A percentile compares a stretch with the other conserved stretches of the same genome.
These are phyloP conservation scores for Varroa destructor DNA, from an alignment of 1,140 invertebrate species.

Conservation along the genomic window DNA sequence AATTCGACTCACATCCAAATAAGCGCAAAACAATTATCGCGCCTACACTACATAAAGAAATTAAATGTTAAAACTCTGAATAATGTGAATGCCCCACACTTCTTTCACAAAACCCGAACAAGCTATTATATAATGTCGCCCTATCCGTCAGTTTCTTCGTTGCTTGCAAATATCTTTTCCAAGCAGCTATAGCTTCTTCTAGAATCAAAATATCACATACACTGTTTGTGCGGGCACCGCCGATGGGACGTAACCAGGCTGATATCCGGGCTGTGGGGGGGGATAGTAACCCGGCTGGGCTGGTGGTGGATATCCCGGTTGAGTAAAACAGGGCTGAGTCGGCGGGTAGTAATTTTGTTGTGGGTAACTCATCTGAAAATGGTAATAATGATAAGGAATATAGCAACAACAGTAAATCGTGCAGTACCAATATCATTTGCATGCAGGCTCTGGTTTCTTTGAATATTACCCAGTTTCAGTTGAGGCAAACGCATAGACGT, in stretches of 20 bases:
- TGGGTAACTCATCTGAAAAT: constrained; percentile 28
- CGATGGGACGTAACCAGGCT: background rate
- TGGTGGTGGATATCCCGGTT: constrained; percentile 8
- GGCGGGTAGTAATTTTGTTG: constrained; percentile 18
- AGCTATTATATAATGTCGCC: too few species aligned
- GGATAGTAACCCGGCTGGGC: constrained; percentile 17
- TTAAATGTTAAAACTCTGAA: too few species aligned
- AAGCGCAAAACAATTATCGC: too few species aligned
- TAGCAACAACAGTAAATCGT: too few species aligned
- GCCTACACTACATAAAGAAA: too few species aligned
- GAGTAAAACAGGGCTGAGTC: constrained; percentile 2
- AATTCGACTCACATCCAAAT: too few species aligned
- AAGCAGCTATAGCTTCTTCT: background rate
- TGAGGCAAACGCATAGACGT: background rate
- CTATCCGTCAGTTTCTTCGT: too few species aligned
- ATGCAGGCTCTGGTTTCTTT: background rate
- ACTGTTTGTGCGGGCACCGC: background rate
- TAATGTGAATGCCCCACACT: too few species aligned
- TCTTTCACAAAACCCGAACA: too few species aligned
- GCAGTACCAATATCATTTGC: background rate
- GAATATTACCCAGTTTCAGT: background rate
- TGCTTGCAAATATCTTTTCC: too few species aligned
- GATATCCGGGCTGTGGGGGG: background rate
- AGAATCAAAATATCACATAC: background rate
- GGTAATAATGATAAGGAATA: background rate